A percentile compares a stretch with the other conserved stretches of the same genome.
Conservation (phyloP, 2,797 vertebrate species). For the Leuciscus waleckii region DNA sequence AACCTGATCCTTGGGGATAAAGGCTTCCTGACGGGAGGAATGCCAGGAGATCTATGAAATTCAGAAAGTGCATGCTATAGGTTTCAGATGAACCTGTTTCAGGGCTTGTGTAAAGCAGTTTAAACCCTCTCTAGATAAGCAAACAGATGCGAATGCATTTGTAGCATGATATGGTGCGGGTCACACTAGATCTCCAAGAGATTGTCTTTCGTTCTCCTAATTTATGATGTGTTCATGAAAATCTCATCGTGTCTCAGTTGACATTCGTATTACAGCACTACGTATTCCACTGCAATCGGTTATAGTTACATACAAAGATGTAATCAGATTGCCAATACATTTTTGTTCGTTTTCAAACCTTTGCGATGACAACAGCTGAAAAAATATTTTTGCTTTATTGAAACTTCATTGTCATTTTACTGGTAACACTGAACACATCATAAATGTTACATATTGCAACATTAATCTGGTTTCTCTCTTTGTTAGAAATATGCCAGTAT, state of each 20-base stretch:
- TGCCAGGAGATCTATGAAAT: conserved; percentile 69
- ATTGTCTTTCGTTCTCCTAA: neutral
- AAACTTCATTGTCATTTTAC: neutral
- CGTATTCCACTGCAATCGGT: neutral
- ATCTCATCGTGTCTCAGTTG: neutral
- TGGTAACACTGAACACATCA: neutral
- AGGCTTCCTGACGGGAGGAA: conserved; percentile 57
- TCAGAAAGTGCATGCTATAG: conserved; percentile 46
- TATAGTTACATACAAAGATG: neutral
- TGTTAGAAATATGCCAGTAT: no score
- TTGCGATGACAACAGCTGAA: neutral
- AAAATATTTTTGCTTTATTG: neutral
- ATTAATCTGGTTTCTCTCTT: neutral
- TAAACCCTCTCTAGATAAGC: conserved; percentile 66
- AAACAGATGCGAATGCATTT: conserved; percentile 61
- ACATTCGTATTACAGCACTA: neutral
- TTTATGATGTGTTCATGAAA: conserved; percentile 10
- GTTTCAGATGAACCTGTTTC: neutral
- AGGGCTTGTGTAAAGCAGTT: conserved; percentile 39
- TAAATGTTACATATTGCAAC: neutral
- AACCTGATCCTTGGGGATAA: conserved; percentile 68
- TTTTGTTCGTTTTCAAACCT: neutral
- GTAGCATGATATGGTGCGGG: neutral
- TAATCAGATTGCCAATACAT: neutral
- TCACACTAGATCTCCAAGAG: conserved; percentile 7